These are phyloP conservation scores for Plectrocnemia conspersa DNA, from an alignment of 1,140 invertebrate genomes.

Conservation along the genomic window DNA sequence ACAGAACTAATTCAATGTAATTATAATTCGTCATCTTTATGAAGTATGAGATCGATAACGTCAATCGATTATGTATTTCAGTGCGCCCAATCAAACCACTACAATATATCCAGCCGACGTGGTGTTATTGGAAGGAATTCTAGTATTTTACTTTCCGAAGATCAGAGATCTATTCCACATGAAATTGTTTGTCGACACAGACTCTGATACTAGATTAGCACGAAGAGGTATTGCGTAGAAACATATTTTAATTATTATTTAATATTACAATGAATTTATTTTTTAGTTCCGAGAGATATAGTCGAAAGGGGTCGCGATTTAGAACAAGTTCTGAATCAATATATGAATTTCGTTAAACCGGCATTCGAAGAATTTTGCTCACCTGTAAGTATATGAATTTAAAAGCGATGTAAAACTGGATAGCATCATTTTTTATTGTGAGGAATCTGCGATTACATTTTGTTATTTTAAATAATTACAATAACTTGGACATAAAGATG, in stretches of 20 bases:
- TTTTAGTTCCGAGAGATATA: constrained; percentile 86
- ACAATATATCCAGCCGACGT: constrained; percentile 97
- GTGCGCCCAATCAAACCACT: constrained; percentile 65
- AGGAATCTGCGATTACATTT: no score
- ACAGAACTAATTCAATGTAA: constrained; percentile 78
- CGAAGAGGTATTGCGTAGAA: constrained; percentile 68
- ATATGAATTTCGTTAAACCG: constrained; percentile 96
- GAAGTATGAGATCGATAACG: background rate
- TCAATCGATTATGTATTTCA: constrained; percentile 42
- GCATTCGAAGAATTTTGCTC: constrained; percentile 99
- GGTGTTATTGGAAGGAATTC: constrained; percentile 94
- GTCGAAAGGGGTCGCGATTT: constrained; percentile 90
- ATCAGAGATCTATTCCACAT: constrained; percentile 95
- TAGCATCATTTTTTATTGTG: no score
- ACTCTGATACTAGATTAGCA: constrained; percentile 93
- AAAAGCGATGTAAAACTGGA: no score
- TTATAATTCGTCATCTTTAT: constrained; percentile 34
- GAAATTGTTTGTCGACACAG: constrained; percentile 99
- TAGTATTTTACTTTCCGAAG: constrained; percentile 95
- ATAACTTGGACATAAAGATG: no score
- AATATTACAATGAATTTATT: background rate
- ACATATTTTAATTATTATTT: background rate
- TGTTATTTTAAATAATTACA: no score
- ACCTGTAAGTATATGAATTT: constrained; percentile 86
- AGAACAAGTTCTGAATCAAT: constrained; percentile 92